These are phyloP conservation scores for Lacanobia wlatinum DNA, from an alignment of 2,888 invertebrate species.

Conservation along the genomic window DNA sequence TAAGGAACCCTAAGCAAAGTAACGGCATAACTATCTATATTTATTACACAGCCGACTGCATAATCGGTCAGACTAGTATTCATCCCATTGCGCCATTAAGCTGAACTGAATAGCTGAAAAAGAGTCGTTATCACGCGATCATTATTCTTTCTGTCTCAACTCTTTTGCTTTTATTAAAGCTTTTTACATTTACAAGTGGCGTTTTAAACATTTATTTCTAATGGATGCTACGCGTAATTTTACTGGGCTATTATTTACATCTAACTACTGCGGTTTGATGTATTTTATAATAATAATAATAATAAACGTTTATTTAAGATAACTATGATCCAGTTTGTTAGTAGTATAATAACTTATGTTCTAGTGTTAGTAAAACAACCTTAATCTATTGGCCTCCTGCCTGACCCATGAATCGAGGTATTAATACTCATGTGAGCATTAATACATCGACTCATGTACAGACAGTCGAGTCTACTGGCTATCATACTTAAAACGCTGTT, in stretches of 20 bases:
- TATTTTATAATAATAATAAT: too few species aligned
- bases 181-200: conserved; percentile 55
- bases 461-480: too few species aligned
- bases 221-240: conserved; percentile 1
- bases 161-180: conserved; percentile 65
- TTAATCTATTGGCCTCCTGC: too few species aligned
- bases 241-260: background rate
- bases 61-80: conserved; percentile 9
- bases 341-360: too few species aligned
- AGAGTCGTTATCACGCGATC: conserved; percentile 67
- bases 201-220: conserved; percentile 38
- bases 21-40: background rate
- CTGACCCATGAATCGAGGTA: too few species aligned
- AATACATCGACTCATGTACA: too few species aligned
- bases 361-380: too few species aligned
- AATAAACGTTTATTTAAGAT: too few species aligned
- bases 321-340: too few species aligned
- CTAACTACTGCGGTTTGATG: too few species aligned
- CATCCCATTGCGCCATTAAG: conserved; percentile 37
- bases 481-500: too few species aligned
- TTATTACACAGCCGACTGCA: background rate
- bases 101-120: conserved; percentile 56
- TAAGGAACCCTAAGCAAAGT: background rate
- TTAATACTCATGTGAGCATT: too few species aligned
- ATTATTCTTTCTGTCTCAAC: conserved; percentile 67